Evolutionary conservation across 2,797 vertebrate genomes (phyloP).

Genomic region (Melanotaenia trifasciata): DNA sequence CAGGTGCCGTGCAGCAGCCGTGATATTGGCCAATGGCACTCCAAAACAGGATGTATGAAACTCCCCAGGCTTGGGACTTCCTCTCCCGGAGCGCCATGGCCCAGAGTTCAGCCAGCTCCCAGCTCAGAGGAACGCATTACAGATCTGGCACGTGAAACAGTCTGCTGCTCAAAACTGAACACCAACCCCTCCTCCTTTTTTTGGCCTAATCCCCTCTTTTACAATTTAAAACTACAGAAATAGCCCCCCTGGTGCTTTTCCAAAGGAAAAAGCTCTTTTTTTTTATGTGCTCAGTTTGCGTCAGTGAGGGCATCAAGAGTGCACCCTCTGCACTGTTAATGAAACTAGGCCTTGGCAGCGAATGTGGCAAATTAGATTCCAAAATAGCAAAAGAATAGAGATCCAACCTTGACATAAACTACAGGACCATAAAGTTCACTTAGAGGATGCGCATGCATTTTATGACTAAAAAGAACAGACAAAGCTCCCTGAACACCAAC

Average conservation of each 20-base stretch:
- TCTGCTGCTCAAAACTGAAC: constrained; percentile 69
- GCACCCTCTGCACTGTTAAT: constrained; percentile 67
- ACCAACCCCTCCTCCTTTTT: constrained; percentile 24
- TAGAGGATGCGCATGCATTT: constrained; percentile 55
- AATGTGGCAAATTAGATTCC: constrained; percentile 59
- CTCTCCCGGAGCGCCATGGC: constrained; percentile 72
- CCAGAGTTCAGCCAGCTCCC: constrained; percentile 78
- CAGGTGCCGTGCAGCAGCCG: constrained; percentile 74
- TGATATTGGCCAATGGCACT: constrained; percentile 66
- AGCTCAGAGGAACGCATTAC: constrained; percentile 77
- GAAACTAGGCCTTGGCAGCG: constrained; percentile 58
- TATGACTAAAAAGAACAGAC: constrained; percentile 30
- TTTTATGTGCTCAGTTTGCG: constrained; percentile 70
- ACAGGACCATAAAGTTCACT: constrained; percentile 35
- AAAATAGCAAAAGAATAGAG: constrained; percentile 37
- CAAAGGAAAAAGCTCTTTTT: constrained; percentile 76
- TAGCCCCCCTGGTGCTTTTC: constrained; percentile 77
- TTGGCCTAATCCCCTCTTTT: constrained; percentile 69
- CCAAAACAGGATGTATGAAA: constrained; percentile 84
- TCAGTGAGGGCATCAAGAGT: constrained; percentile 78
- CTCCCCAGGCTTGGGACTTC: constrained; percentile 81
- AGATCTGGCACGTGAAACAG: constrained; percentile 79
- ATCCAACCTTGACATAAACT: constrained; percentile 66
- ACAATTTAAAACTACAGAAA: constrained; percentile 80
- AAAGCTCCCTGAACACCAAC: constrained; percentile 29